Conservation (phyloP, 2,888 invertebrate genomes). For the Ichneumoninae sp. region DNA sequence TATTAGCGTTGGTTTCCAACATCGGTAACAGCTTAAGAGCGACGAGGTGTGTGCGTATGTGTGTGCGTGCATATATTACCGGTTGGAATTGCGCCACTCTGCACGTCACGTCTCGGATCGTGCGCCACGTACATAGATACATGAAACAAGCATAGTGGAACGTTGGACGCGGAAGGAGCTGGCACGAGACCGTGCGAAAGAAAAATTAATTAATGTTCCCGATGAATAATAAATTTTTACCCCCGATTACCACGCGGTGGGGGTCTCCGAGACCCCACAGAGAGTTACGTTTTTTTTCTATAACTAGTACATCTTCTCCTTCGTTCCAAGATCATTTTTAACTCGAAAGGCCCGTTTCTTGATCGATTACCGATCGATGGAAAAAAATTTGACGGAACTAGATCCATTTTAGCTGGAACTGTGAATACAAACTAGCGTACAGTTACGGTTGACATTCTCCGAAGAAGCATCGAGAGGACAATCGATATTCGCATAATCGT, state of each 20-base stretch:
- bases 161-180: neutral
- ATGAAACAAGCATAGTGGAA: neutral
- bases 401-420: neutral
- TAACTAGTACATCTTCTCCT: neutral
- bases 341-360: neutral
- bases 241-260: neutral
- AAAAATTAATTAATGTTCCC: neutral
- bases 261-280: neutral
- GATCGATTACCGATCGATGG: neutral
- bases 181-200: neutral
- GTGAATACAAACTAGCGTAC: neutral
- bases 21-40: too few species aligned
- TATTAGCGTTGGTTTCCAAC: conserved; percentile 3
- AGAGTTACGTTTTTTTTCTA: neutral
- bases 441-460: neutral
- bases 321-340: neutral
- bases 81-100: conserved; percentile 16
- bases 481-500: conserved; percentile 14
- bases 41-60: neutral
- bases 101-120: conserved; percentile 2
- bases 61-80: neutral
- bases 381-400: neutral
- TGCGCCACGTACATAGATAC: neutral
- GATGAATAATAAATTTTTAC: conserved; percentile 2
- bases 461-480: neutral